Percentiles rank a stretch among this genome's conserved stretches.
These are phyloP conservation scores for Picathartes gymnocephalus DNA, from an alignment of 2,113 vertebrate genomes.

Conservation along the genomic window DNA sequence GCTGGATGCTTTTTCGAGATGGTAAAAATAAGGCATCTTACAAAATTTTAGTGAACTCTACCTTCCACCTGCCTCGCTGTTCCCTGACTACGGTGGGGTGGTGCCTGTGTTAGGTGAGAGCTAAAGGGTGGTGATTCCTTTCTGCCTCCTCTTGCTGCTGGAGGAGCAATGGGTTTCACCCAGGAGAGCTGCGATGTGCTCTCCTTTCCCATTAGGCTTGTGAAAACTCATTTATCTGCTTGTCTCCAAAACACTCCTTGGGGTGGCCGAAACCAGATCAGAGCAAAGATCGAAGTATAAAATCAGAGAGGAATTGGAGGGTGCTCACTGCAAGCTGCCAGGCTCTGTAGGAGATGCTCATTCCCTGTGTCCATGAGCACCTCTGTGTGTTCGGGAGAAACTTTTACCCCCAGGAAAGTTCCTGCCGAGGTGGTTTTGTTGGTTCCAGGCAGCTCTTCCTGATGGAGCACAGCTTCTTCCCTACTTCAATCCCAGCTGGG, in stretches of 20 bases:
- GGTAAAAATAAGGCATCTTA: not conserved
- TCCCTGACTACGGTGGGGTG: fast-evolving
- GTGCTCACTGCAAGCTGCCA: not conserved
- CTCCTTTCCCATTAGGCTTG: not conserved
- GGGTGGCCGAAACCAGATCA: not conserved
- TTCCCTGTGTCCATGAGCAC: fast-evolving
- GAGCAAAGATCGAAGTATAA: not conserved
- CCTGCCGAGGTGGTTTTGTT: fast-evolving
- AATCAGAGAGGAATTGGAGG: fast-evolving
- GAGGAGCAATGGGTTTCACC: not conserved
- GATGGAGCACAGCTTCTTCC: fast-evolving
- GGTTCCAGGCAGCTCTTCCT: not conserved
- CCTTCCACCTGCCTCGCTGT: not conserved
- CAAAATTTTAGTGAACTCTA: not conserved
- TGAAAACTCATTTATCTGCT: not conserved
- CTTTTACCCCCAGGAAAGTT: not conserved
- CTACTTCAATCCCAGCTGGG: not conserved
- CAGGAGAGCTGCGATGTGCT: fast-evolving
- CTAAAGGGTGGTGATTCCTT: not conserved
- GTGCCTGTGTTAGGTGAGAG: not conserved
- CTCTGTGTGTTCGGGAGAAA: not conserved
- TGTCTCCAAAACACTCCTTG: not conserved
- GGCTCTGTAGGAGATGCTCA: not conserved
- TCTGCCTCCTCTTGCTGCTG: not conserved
- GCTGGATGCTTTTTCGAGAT: not conserved